Base-by-base conservation (phyloP, 2,797 vertebrate species). In the Neoniphon sammara region DNA sequence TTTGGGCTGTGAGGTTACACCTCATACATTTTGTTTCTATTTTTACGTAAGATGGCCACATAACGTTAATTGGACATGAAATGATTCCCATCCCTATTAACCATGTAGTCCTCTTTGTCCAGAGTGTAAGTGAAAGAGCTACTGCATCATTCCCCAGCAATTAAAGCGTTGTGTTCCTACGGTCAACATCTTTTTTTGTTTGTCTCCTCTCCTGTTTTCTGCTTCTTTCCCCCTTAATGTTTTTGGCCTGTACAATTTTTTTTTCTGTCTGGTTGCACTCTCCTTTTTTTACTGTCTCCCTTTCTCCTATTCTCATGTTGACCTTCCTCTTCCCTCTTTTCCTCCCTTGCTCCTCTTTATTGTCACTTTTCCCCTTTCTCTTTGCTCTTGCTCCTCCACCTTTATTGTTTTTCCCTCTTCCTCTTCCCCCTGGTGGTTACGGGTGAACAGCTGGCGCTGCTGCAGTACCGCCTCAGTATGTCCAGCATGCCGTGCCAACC, bases 401-500 rank as follows among this genome's bases (percentile, higher is more conserved):
- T 86, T 72, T 84, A 74, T 78, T 79, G 72, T 83, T 78, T 30
- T 20, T n/a, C 34, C 30, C 17, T 65, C 86, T 85, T 89, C 79
- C 74, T 60, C 70, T 82, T 84, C 91, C 86, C 80, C 89, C 88
- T 83, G 89, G 90, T 94, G 94, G 94, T 93, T 93, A 94, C 66
- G 93, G 95, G 95, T 93, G 94, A 95, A 94, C 96, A 99, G 98
- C 95, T 99, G 96, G 97, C 97, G 93, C 94, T 97, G 95, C 96
- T 99, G 91, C 97, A 99, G 95, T 97, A 97, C 93, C 94, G 96
- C 88, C 97, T 99, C 95, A 97, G 95, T 97, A 94, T 98, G 94
- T 97, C 96, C 96, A 97, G 96, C 94, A 94, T 95, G 95, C 95
- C 94, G 94, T 94, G 93, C 94, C 95, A 95, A 93, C 93, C 94